Base-by-base conservation (phyloP, 2,113 vertebrate genomes). In the Nothocercus julius region DNA sequence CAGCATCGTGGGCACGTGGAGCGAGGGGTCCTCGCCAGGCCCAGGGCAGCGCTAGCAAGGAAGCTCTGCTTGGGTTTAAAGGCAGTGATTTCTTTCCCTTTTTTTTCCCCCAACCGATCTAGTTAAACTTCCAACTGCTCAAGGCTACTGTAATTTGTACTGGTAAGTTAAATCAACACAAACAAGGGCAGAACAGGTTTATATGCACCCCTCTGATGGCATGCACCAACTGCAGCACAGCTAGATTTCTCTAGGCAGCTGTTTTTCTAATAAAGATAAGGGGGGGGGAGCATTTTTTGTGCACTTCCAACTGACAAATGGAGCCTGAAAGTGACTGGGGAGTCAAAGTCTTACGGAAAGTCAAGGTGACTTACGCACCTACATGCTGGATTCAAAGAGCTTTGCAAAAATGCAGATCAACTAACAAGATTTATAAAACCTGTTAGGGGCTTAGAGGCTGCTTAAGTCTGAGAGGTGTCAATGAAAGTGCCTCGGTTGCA, bases 371-470 rank as follows among this genome's bases (percentile, higher is more conserved):
- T 97, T 95, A 95, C 85, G 82, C 1, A 1, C 77, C 94, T 85
- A 85, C 18, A 87, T 87, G 49, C 87, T 87, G 79, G 84, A 92
- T 92, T 93, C 94, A 89, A 87, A 95, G 93, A 96, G 94, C 94
- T 95, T 85, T 96, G 95, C 93, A 95, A 95, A 97, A 96, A 96
- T 97, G 96, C 95, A 96, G 96, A 97, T 91, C 95, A 89, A 97
- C 94, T 97, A 96, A 95, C 94, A 96, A 94, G 94, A 97, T 96
- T 96, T 96, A 95, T 95, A 96, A 94, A 96, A 96, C 93, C 93
- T 2, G 90, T 86, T 90, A 82, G 69, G 77, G 83, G 88, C 66
- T 97, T 95, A 96, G 92, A 96, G 94, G 92, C 81, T 4, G 7
- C 91, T 94, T 93, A 93, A 95, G 95, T 96, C 95, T 92, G 89